These are phyloP conservation scores for Ptychoptera albimana DNA, from an alignment of 2,888 invertebrate species.

Conservation along the genomic window DNA sequence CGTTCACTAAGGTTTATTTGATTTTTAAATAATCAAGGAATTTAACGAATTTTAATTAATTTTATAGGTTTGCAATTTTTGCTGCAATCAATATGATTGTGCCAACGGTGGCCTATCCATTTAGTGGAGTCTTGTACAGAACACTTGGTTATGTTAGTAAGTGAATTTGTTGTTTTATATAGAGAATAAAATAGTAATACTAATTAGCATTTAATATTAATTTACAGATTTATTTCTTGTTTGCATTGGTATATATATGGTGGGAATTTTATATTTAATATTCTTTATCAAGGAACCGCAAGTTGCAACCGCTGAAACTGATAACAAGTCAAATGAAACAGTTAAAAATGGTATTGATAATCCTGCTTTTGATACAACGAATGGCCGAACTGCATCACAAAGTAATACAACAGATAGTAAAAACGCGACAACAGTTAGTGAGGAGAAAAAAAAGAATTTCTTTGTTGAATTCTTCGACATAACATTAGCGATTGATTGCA, in stretches of 20 bases:
- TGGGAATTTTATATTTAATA: conserved; percentile 25
- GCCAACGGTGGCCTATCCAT: conserved; percentile 23
- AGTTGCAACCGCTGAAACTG: conserved; percentile 8
- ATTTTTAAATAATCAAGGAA: neutral
- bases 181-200: neutral
- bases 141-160: conserved; percentile 25
- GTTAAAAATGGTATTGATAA: conserved; percentile 15
- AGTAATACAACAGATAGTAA: neutral
- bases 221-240: conserved; percentile 23
- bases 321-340: conserved; percentile 7
- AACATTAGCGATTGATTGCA: conserved; percentile 22
- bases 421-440: neutral
- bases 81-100: conserved; percentile 24
- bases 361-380: conserved; percentile 8
- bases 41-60: neutral
- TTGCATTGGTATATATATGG: conserved; percentile 22
- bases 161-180: conserved; percentile 9
- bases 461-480: conserved; percentile 26
- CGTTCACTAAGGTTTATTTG: conserved; percentile 13
- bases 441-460: conserved; percentile 13
- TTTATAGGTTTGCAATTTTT: conserved; percentile 25
- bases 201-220: neutral
- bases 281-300: conserved; percentile 24
- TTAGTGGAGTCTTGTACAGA: conserved; percentile 23
- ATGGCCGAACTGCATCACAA: neutral